phyloP scores from a whole-genome alignment of 2,888 invertebrate species.

The Saturnia pavonia region DNA sequence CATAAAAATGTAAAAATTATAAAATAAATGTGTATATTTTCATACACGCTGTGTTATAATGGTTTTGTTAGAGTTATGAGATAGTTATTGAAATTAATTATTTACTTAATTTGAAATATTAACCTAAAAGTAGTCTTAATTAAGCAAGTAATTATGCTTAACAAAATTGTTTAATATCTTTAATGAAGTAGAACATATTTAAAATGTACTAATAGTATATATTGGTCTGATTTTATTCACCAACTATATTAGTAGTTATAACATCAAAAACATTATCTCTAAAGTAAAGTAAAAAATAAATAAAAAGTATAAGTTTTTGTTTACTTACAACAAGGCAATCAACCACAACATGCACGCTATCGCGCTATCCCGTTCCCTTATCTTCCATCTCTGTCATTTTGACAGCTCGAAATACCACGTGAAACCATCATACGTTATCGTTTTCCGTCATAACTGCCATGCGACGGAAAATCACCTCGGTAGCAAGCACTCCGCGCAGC shows the following conservation, averaged over 20 bases:
- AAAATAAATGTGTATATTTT: neutral
- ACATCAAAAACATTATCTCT: neutral
- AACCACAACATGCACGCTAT: conserved; percentile 36
- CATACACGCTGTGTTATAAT: neutral
- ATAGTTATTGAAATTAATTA: neutral
- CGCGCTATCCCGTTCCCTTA: conserved; percentile 34
- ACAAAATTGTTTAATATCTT: too few relatives aligned
- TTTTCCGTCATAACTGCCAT: conserved; percentile 35
- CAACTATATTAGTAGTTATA: neutral
- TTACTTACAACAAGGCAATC: conserved; percentile 41
- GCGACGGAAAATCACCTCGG: conserved; percentile 21
- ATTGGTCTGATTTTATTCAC: neutral
- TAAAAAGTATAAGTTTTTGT: conserved; percentile 25
- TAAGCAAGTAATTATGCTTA: too few relatives aligned
- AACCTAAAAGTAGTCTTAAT: too few relatives aligned
- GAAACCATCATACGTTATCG: conserved; percentile 47
- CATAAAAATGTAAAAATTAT: neutral
- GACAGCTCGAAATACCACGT: conserved; percentile 69
- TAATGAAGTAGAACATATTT: neutral
- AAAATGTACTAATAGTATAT: neutral
- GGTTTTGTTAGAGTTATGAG: neutral
- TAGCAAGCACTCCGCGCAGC: conserved; percentile 21
- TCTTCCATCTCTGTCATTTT: conserved; percentile 64
- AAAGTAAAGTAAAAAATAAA: neutral
- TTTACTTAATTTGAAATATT: neutral